Evolutionary conservation across 2,888 invertebrate genomes (phyloP), one percentile per base, ranked within the genome.

Genomic region (Ectemnius cavifrons): DNA sequence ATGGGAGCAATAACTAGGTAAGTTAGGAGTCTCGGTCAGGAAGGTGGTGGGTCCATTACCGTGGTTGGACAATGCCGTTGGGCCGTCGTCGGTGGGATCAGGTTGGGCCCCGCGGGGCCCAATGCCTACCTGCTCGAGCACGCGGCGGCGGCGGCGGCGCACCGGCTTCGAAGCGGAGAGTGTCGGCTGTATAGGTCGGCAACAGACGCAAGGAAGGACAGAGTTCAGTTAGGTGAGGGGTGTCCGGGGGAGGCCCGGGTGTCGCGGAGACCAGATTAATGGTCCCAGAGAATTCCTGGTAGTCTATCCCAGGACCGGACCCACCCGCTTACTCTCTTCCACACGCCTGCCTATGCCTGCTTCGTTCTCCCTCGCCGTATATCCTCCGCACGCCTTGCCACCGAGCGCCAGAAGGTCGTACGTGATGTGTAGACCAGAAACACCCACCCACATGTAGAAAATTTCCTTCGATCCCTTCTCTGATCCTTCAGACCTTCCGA

Each of bases 231-330:
- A 58, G 63, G 28, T 60, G 66, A 57, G 65, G 58, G 79, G 67
- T 6, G 1, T 14, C 79, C 71, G 79, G 75, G 75, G 59, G 77
- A 69, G 68, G 70, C 77, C 66, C 73, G 85, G 85, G 88, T 89
- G 89, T 89, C 89, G 87, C 88, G 84, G 81, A 78, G 88, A 81
- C 82, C 88, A 90, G 89, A 90, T 90, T 89, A 89, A 90, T 90
- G 89, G 89, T 89, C 86, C 84, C 84, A 71, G 81, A 69, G 86
- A 89, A 89, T 89, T 89, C 89, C 84, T 86, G 86, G 88, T 89
- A 89, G 87, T 85, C 87, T 86, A 75, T 82, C 79, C 75, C 67
- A 64, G 62, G 67, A 70, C 76, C 75, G 58, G 71, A 73, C 83
- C 78, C 75, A 71, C 70, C 77, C 71, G 73, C 63, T 52, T 27